These are phyloP conservation scores for Acinonyx jubatus DNA, from an alignment of 2,113 vertebrate species.

Conservation along the genomic window DNA sequence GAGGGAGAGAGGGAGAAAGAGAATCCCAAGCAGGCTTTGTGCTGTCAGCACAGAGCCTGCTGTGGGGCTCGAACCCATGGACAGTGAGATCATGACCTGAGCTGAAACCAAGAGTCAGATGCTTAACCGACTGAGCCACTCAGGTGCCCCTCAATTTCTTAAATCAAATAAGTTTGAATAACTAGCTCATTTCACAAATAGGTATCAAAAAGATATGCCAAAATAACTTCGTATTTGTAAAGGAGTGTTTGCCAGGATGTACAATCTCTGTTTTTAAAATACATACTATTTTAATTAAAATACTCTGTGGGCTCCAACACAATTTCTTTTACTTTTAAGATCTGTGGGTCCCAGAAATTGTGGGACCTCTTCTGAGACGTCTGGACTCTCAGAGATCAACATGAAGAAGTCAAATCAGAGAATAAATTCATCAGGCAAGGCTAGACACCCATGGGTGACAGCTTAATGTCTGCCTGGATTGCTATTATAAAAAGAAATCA, in stretches of 20 bases:
- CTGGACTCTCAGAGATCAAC: background rate
- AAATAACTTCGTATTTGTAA: background rate
- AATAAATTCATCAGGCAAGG: background rate
- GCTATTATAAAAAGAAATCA: background rate
- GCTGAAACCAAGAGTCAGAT: too few species aligned
- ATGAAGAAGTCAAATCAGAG: background rate
- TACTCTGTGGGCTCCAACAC: background rate
- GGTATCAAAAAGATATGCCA: background rate
- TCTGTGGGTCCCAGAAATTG: background rate
- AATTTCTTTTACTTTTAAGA: slow-evolving; percentile 2
- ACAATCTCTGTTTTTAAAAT: background rate
- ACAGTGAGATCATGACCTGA: too few species aligned
- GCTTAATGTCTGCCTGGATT: background rate
- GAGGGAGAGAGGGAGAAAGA: too few species aligned
- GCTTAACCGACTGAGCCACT: too few species aligned
- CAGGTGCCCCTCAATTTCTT: background rate
- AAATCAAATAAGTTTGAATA: slow-evolving; percentile 46
- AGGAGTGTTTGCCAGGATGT: background rate
- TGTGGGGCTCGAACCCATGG: too few species aligned
- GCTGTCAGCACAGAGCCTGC: too few species aligned
- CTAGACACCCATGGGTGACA: background rate
- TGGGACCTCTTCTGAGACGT: background rate
- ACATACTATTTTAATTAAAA: slow-evolving; percentile 8
- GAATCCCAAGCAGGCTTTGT: too few species aligned
- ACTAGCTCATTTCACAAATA: background rate